These are phyloP conservation scores for Caranx melampygus DNA, from an alignment of 2,113 vertebrate species.

Conservation along the genomic window DNA sequence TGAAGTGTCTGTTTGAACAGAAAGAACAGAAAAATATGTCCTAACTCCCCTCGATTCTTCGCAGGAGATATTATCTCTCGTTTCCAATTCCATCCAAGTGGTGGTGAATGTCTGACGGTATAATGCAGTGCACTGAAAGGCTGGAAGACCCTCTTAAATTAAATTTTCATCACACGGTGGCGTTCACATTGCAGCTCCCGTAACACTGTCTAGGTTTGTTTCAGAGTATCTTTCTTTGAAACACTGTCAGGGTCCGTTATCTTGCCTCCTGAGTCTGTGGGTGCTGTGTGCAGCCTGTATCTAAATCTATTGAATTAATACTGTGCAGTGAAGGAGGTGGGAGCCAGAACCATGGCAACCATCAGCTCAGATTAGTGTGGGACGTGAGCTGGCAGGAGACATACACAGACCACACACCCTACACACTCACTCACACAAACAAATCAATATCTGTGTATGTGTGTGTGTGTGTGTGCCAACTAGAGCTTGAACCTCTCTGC, in stretches of 20 bases:
- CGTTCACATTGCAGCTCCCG: not conserved
- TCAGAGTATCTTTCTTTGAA: conserved; percentile 20
- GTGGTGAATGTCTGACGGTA: not conserved
- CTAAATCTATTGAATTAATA: conserved; percentile 75
- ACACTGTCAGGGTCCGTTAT: conserved; percentile 33
- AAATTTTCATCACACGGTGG: not conserved
- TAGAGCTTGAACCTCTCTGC: conserved; percentile 26
- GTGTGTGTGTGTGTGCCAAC: conserved; percentile 43
- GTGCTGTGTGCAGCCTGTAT: conserved; percentile 47
- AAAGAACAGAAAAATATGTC: not conserved
- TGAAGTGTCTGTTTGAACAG: conserved; percentile 19
- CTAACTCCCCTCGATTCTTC: not conserved
- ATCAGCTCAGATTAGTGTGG: conserved; percentile 77
- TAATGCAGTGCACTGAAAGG: not conserved
- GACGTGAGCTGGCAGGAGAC: conserved; percentile 65
- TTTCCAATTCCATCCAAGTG: not conserved
- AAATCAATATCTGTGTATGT: conserved; percentile 69
- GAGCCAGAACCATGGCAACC: conserved; percentile 82
- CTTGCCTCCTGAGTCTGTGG: conserved; percentile 43
- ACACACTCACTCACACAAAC: conserved; percentile 29
- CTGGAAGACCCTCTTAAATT: not conserved
- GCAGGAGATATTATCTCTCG: not conserved
- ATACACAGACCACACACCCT: conserved; percentile 9
- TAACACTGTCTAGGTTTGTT: conserved; percentile 7
- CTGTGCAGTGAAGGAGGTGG: conserved; percentile 68